A percentile compares a stretch with the other conserved stretches of the same genome.
Conservation (phyloP, 2,888 invertebrate genomes). For the Macaria liturata region DNA sequence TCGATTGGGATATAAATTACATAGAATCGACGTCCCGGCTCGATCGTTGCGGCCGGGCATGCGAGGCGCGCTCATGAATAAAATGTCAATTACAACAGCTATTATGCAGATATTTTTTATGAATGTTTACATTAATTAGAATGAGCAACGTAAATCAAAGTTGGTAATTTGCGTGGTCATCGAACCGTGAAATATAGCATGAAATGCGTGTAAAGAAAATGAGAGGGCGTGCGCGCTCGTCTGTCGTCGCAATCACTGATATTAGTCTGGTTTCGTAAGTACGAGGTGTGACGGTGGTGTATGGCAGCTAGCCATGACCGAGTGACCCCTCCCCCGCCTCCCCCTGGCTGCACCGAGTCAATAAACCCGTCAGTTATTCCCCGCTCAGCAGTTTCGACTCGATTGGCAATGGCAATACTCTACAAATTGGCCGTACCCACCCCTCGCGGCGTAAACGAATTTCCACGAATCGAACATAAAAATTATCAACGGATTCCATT, state of each 20-base stretch:
- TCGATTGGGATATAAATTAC: conserved; percentile 44
- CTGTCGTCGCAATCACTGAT: no score
- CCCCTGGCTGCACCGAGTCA: not conserved
- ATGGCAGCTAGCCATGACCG: not conserved
- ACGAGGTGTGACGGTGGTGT: no score
- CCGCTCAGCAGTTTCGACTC: conserved; percentile 12
- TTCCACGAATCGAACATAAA: conserved; percentile 29
- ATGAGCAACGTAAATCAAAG: not conserved
- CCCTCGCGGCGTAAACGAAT: conserved; percentile 10
- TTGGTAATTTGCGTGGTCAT: not conserved
- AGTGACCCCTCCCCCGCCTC: conserved; percentile 1
- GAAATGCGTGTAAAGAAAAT: not conserved
- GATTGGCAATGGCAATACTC: conserved; percentile 14
- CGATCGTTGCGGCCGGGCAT: conserved; percentile 23
- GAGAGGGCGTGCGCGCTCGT: no score
- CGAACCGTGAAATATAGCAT: not conserved
- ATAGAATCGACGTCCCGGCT: conserved; percentile 32
- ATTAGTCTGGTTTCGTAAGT: no score
- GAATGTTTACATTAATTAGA: conserved; percentile 19
- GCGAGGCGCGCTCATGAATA: conserved; percentile 18
- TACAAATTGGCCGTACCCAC: conserved; percentile 15
- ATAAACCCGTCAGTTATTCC: conserved; percentile 8
- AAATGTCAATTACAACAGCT: conserved; percentile 15
- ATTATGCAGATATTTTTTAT: conserved; percentile 6
- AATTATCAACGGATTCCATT: conserved; percentile 31